Evolutionary conservation across 2,888 invertebrate species (phyloP), one percentile per base, ranked within the genome.

Genomic region (Cataglyphis cursor): DNA sequence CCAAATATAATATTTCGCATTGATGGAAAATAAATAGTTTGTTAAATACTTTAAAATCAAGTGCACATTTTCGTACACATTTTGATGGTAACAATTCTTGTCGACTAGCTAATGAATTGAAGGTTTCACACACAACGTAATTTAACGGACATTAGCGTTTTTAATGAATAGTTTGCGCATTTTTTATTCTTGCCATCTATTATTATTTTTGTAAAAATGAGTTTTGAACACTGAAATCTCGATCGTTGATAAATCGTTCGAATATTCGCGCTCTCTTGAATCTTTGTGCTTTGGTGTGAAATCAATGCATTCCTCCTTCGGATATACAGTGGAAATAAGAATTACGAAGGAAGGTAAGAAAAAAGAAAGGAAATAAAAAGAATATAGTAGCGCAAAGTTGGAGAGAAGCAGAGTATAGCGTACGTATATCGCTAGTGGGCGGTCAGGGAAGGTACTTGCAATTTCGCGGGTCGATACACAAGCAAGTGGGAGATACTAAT

Each of bases 401-500:
- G 66, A 82, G 62, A 21, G 78, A 80, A 80, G 72, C 78, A 80
- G 18, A 18, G 48, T 18, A 5, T 18, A 48, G 73, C 78, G 73
- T 80, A 80, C 78, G n/a, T 80, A 72, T 35, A 73, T 59, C 78
- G 78, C 73, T 35, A 80, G 44, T 18, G 31, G 41, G 28, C 44
- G 72, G 78, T 59, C 38, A 38, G 54, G 54, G 54, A 80, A 72
- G 73, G 78, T 59, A 72, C 78, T 80, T 35, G 84, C 74, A 82
- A 84, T 88, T 88, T 81, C 74, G 75, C 72, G 72, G 88, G 70
- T 90, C 89, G 88, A 88, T 90, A 88, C 85, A 78, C 73, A 72
- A 41, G 31, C 87, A 68, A 82, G 75, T 78, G 85, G 66, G 85
- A 85, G 90, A 89, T 89, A 90, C 88, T 87, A 88, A 89, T 89